Evolutionary conservation across 2,888 invertebrate genomes (phyloP).

Genomic region (Nyleta sp.): DNA sequence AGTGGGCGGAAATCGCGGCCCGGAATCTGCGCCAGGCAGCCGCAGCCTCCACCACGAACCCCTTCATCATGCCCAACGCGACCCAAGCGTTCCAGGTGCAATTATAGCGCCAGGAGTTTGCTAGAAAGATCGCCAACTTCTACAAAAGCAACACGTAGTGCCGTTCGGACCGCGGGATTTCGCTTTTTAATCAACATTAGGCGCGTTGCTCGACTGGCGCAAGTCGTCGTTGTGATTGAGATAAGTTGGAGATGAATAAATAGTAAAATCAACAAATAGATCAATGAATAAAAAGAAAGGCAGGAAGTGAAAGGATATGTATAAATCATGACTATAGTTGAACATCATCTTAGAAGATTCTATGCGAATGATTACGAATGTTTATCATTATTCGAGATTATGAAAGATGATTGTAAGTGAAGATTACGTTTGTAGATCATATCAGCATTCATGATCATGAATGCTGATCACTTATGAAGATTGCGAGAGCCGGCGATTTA

Average conservation of each 20-base stretch:
- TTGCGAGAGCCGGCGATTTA: no score
- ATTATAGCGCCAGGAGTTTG: constrained; percentile 83
- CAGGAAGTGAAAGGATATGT: no score
- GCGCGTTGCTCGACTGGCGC: neutral
- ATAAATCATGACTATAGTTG: no score
- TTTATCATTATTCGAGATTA: no score
- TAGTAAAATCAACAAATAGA: neutral
- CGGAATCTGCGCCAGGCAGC: constrained; percentile 81
- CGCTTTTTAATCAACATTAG: constrained; percentile 22
- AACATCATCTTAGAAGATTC: no score
- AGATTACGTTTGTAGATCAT: no score
- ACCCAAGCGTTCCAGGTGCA: constrained; percentile 86
- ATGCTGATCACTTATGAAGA: no score
- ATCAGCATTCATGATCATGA: no score
- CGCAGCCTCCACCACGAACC: constrained; percentile 84
- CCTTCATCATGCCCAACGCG: constrained; percentile 84
- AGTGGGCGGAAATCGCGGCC: constrained; percentile 89
- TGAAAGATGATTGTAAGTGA: no score
- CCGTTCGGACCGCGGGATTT: constrained; percentile 67
- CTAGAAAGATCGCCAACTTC: constrained; percentile 75
- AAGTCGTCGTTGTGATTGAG: neutral
- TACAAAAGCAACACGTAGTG: constrained; percentile 75
- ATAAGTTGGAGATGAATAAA: neutral
- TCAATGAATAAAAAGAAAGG: no score
- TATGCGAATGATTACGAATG: no score